Conservation (phyloP, 2,888 invertebrate genomes). For the Drosophila pegasa region DNA sequence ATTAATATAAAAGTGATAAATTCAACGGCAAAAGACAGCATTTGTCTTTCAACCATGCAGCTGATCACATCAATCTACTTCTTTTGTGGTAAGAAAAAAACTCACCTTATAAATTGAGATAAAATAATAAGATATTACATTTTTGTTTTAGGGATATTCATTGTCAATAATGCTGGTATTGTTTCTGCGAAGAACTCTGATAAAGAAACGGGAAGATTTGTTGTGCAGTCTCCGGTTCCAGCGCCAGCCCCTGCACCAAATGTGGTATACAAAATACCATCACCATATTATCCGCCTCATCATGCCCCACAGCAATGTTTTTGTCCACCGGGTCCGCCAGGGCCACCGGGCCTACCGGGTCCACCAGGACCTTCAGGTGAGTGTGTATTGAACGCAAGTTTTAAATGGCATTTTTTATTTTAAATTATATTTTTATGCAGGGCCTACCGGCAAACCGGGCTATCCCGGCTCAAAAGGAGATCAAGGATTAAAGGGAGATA, state of each 20-base stretch:
- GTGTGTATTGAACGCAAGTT: not conserved
- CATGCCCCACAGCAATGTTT: slow-evolving; percentile 38
- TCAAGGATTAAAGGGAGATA: slow-evolving; percentile 50
- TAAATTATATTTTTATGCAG: slow-evolving; percentile 4
- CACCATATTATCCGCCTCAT: slow-evolving; percentile 44
- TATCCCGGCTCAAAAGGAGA: slow-evolving; percentile 41
- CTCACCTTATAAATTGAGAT: no score
- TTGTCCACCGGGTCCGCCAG: slow-evolving; percentile 49
- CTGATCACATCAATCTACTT: slow-evolving; percentile 48
- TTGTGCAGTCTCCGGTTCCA: slow-evolving; percentile 35
- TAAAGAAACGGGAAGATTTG: slow-evolving; percentile 50
- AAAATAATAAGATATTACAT: not conserved
- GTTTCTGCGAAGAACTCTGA: slow-evolving; percentile 22
- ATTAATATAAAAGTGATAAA: slow-evolving; percentile 56
- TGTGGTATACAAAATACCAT: slow-evolving; percentile 49
- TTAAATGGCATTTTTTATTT: not conserved
- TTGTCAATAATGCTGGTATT: slow-evolving; percentile 5
- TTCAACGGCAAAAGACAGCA: slow-evolving; percentile 45
- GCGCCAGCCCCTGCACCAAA: slow-evolving; percentile 37
- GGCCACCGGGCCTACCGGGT: slow-evolving; percentile 48
- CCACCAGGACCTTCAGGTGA: slow-evolving; percentile 29
- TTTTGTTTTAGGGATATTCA: slow-evolving; percentile 12
- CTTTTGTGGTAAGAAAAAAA: slow-evolving; percentile 52
- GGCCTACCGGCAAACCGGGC: slow-evolving; percentile 30
- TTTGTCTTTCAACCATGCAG: slow-evolving; percentile 51